Conservation (phyloP, 1,140 invertebrate genomes). For the Saccostrea glomerata region DNA sequence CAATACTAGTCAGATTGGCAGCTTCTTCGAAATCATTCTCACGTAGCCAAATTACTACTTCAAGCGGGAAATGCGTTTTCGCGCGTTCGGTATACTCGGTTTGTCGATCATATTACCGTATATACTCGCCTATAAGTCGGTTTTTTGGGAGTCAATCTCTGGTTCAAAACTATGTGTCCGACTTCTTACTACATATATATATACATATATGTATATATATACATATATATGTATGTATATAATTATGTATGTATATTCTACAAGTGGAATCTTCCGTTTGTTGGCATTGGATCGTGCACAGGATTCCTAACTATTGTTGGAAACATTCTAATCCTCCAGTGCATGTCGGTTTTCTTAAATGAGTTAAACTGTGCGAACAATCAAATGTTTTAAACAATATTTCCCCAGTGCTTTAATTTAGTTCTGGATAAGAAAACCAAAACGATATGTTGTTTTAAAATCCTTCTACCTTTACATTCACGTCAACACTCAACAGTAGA, state of each 20-base stretch:
- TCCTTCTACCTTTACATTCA: background rate
- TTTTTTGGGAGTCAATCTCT: too few species aligned
- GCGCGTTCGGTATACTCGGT: conserved; percentile 48
- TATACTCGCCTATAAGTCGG: too few species aligned
- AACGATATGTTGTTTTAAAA: background rate
- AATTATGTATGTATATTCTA: too few species aligned
- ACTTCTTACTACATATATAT: too few species aligned
- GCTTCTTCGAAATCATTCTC: conserved; percentile 14
- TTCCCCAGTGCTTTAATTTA: background rate
- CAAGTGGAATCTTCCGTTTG: background rate
- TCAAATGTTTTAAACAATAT: background rate
- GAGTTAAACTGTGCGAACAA: background rate
- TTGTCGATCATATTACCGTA: too few species aligned
- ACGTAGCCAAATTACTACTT: conserved; percentile 17
- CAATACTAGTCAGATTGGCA: background rate
- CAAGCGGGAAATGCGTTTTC: conserved; percentile 11
- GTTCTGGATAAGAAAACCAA: background rate
- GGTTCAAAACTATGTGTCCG: too few species aligned
- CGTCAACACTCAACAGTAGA: background rate
- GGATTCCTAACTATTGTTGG: background rate
- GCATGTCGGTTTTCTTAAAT: background rate
- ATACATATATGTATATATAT: too few species aligned
- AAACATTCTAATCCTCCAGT: background rate
- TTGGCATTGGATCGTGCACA: background rate
- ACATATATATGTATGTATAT: too few species aligned